Evolutionary conservation across 1,140 invertebrate genomes (phyloP).

Genomic region (Aricia agestis): DNA sequence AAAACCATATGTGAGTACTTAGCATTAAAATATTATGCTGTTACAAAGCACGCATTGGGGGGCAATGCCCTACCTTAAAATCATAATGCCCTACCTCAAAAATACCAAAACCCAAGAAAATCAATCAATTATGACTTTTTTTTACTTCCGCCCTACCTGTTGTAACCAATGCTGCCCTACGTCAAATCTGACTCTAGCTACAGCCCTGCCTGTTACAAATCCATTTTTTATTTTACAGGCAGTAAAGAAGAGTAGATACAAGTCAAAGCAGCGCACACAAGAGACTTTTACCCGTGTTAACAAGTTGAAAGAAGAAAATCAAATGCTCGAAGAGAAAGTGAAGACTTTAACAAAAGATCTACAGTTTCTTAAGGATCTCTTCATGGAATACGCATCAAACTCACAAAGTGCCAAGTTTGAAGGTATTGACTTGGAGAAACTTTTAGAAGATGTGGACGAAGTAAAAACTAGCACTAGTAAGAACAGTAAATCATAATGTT

Average conservation of each 20-base stretch:
- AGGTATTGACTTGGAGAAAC: constrained; percentile 74
- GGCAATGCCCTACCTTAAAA: no score
- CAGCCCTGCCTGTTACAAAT: no score
- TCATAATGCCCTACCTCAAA: no score
- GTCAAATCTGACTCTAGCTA: no score
- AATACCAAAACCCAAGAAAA: no score
- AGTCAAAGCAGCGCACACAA: constrained; percentile 88
- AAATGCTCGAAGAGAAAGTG: constrained; percentile 89
- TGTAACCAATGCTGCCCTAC: no score
- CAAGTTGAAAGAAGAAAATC: constrained; percentile 88
- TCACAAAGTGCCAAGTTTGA: constrained; percentile 70
- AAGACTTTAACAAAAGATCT: constrained; percentile 90
- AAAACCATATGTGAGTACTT: no score
- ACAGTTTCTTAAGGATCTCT: constrained; percentile 91
- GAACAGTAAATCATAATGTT: constrained; percentile 25
- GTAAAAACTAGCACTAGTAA: constrained; percentile 36
- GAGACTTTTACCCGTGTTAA: constrained; percentile 88
- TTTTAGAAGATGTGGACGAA: constrained; percentile 74
- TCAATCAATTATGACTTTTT: no score
- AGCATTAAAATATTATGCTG: neutral
- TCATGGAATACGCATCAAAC: constrained; percentile 86
- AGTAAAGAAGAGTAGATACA: constrained; percentile 91
- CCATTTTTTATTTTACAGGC: constrained; percentile 77
- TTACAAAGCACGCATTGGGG: no score
- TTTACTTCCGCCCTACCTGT: no score